phyloP scores from a whole-genome alignment of 2,888 invertebrate genomes.

The Parnassius apollo region DNA sequence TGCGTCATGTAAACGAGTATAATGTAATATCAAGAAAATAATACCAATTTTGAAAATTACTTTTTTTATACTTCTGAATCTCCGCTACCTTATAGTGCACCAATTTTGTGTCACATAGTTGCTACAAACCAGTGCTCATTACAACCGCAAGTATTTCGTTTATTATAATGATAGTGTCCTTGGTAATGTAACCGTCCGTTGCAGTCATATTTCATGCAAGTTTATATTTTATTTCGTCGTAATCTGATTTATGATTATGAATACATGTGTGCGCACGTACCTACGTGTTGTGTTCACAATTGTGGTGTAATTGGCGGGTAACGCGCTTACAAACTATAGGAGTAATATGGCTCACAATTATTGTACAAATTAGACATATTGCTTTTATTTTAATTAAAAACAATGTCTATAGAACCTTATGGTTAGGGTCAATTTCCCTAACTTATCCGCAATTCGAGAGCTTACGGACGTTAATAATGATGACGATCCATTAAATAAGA shows the following conservation, averaged over 20 bases:
- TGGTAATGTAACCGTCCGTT: conserved; percentile 22
- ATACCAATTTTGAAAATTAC: neutral
- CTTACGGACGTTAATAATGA: too few species aligned
- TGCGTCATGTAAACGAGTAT: too few species aligned
- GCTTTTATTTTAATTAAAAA: too few species aligned
- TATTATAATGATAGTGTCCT: conserved; percentile 27
- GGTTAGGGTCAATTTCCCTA: too few species aligned
- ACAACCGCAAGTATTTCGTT: conserved; percentile 27
- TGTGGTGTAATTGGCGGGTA: neutral
- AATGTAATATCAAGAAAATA: too few species aligned
- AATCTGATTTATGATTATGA: conserved; percentile 21
- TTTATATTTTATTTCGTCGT: conserved; percentile 20
- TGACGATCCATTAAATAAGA: too few species aligned
- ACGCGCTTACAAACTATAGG: too few species aligned
- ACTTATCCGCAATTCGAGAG: too few species aligned
- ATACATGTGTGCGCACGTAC: neutral
- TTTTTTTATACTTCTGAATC: conserved; percentile 3
- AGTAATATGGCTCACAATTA: too few species aligned
- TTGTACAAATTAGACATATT: too few species aligned
- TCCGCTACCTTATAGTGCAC: neutral
- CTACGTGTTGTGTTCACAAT: neutral
- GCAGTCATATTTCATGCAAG: conserved; percentile 12
- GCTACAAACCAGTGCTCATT: conserved; percentile 9
- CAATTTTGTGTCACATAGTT: conserved; percentile 18
- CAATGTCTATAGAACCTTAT: too few species aligned